Percentiles rank a stretch among this genome's conserved stretches.
Conservation (phyloP, 2,797 vertebrate genomes). For the Trachops cirrhosus region DNA sequence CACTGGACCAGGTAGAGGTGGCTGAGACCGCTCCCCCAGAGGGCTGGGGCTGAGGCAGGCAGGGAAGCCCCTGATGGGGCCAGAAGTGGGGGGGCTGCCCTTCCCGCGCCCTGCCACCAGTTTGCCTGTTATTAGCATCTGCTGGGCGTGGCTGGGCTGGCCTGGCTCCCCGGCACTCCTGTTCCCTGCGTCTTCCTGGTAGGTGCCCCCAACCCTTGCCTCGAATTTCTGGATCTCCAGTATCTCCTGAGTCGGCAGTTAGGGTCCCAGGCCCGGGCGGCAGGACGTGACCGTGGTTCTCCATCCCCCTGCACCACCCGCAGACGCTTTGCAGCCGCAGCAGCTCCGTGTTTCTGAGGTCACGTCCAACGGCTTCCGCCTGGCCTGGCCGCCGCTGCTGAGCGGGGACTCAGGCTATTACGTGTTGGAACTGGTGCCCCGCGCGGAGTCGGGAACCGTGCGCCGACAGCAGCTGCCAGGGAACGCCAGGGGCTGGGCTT, state of each 20-base stretch:
- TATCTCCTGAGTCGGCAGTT: not conserved
- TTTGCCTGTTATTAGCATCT: not conserved
- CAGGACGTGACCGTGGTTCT: not conserved
- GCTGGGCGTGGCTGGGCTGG: not conserved
- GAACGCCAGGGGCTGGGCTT: constrained; percentile 80
- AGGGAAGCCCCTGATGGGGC: not conserved
- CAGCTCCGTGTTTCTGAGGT: constrained; percentile 88
- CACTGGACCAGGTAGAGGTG: not conserved
- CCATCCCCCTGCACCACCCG: not conserved
- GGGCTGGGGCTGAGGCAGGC: not conserved
- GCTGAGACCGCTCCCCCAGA: not conserved
- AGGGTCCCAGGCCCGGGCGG: not conserved
- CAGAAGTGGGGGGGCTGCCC: not conserved
- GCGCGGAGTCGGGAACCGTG: constrained; percentile 62
- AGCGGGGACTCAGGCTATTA: constrained; percentile 86
- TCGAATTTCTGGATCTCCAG: not conserved
- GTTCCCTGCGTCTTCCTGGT: not conserved
- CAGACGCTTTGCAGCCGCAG: constrained; percentile 90
- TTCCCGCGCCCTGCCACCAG: too few species aligned
- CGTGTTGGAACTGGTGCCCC: constrained; percentile 85
- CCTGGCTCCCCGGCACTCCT: not conserved
- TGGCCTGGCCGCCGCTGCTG: constrained; percentile 91
- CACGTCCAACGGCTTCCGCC: constrained; percentile 86
- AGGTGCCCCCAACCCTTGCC: too few species aligned
- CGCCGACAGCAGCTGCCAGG: constrained; percentile 81